phyloP scores from a whole-genome alignment of 2,797 vertebrate genomes.

The Poecile montanus region DNA sequence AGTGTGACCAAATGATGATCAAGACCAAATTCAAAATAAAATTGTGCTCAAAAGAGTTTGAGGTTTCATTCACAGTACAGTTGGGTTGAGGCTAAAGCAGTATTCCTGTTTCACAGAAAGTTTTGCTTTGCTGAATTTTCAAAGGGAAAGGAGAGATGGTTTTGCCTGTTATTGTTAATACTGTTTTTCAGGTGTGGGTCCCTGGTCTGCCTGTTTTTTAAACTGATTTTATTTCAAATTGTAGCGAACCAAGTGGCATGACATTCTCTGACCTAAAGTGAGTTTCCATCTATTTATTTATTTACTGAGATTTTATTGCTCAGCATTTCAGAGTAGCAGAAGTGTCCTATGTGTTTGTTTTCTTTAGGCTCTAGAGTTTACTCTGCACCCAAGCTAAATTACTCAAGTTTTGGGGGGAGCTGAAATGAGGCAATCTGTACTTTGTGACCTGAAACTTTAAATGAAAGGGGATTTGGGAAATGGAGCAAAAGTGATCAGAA shows the following conservation, averaged over 20 bases:
- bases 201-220: not conserved
- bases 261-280: not conserved
- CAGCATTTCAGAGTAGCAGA: constrained; percentile 35
- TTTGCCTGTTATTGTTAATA: not conserved
- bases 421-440: constrained; percentile 15
- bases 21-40: not conserved
- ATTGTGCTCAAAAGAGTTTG: not conserved
- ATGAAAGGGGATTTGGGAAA: not conserved
- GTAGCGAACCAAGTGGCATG: not conserved
- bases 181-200: not conserved
- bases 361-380: constrained; percentile 3
- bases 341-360: constrained; percentile 23
- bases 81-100: not conserved
- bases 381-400: constrained; percentile 12
- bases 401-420: not conserved
- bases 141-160: not conserved
- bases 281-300: constrained; percentile 28
- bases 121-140: not conserved
- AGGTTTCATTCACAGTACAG: not conserved
- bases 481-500: not conserved
- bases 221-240: not conserved
- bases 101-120: not conserved
- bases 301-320: constrained; percentile 18
- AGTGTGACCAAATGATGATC: not conserved
- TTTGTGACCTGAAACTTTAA: constrained; percentile 23